Base-by-base conservation (phyloP, 2,888 invertebrate genomes). In the Willowsia nigromaculata region DNA sequence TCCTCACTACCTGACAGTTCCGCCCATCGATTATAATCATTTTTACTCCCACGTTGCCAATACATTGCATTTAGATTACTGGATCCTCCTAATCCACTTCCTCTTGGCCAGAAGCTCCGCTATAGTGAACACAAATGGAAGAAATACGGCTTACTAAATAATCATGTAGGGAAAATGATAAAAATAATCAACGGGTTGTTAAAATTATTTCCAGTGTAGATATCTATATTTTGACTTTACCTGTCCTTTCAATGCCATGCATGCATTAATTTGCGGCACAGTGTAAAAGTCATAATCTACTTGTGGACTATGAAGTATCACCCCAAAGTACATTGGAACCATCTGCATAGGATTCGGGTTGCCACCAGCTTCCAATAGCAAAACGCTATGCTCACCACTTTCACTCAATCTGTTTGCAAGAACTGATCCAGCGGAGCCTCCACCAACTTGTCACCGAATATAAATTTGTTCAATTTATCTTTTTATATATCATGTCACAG, bases 11-110 rank as follows among this genome's bases (percentile, higher is more conserved):
- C 88, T 1, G 90, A 90, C 27, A 89, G 18, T 40, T 90, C 88
- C 7, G 89, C 85, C 92, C 92, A 92, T n/a, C 65, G 85, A 40
- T 92, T 88, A 37, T 89, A 92, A 43, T 92, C 92, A 22, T 65
- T 81, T 11, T 88, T 90, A 78, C 91, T 87, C 6, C 90, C 92
- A 37, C 91, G 76, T 74, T 90, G 89, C n/a, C 59, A 90, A 7
- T 81, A n/a, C 90, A 90, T 90, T 0, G 50, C 47, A 30, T 90
- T 87, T 0, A 97, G 93, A 93, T 96, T 95, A 91, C 96, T 95
- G 0, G 96, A 95, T 1, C 97, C 97, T 27, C 97, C 97, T 33
- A 97, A 93, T 83, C 97, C 95, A 94, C 96, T 96, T 4, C 97
- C 97, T 94, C 95, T 95, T 0, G 96, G 95, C 95, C 96, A 95